Evolutionary conservation across 2,797 vertebrate genomes (phyloP), one percentile per base, ranked within the genome.

Genomic region (Fundulus diaphanus): DNA sequence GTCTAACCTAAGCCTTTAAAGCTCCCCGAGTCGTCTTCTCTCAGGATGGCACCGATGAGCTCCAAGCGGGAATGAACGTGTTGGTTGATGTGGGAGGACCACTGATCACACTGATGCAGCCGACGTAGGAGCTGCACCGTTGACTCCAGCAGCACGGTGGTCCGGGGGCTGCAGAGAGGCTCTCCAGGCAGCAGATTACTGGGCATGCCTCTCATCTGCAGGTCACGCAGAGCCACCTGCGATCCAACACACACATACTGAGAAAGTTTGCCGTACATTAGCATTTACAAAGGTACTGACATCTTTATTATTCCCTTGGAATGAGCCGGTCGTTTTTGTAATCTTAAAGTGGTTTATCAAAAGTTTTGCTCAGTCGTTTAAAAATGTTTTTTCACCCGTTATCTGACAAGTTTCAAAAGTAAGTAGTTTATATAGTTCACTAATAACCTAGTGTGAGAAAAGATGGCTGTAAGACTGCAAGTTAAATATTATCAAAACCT

Each of bases 161-260:
- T 87, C 2, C 88, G 91, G 29, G 96, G 96, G 82, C 95, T 95
- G 84, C 96, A 96, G 71, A 96, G 90, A 8, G 96, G 96, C 74
- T 96, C 95, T 1, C 96, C 96, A 0, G 96, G 94, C 8, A 96
- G 88, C 0, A 96, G 92, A 75, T 95, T 94, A 57, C 92, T 95
- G 71, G 95, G 95, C 92, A 96, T 95, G 31, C 95, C 95, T 71
- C 95, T 92, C 93, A 96, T 96, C 87, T 96, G 94, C 57, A 96
- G 92, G 59, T 96, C 95, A 82, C 90, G 91, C 73, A 96, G 86
- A 1, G 94, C 89, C 88, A 96, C 96, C 96, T 96, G 84, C n/a
- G 33, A 77, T 1, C 40, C n/a, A 72, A 81, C 18, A 80, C n/a
- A 74, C 20, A 61, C n/a, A 54, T 29, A 16, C 3, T 49, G 33